Evolutionary conservation across 2,888 invertebrate genomes (phyloP).

Genomic region (Andrena chrysosceles): DNA sequence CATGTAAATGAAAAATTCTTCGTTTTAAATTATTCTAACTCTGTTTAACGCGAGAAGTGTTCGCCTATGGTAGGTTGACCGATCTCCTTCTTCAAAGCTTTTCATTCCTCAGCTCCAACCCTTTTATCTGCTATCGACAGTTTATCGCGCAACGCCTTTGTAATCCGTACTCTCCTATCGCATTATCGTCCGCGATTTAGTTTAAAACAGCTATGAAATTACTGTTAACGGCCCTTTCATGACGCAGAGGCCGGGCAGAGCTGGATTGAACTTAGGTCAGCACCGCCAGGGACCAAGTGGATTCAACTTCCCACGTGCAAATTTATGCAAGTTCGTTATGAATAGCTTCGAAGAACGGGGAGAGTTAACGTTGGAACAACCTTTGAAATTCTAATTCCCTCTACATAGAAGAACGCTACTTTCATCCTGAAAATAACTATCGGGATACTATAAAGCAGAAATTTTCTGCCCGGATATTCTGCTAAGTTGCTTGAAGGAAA

Average conservation of each 20-base stretch:
- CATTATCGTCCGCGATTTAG: constrained; percentile 51
- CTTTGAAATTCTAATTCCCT: not conserved
- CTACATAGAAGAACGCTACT: not conserved
- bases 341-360: not conserved
- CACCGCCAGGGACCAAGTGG: not conserved
- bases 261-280: constrained; percentile 27
- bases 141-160: constrained; percentile 40
- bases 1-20: not conserved
- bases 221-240: constrained; percentile 27
- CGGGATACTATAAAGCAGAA: too few species aligned
- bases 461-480: not conserved
- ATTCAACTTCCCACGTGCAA: constrained; percentile 30
- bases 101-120: constrained; percentile 25
- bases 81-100: constrained; percentile 39
- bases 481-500: too few species aligned
- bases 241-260: constrained; percentile 6
- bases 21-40: constrained; percentile 19
- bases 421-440: not conserved
- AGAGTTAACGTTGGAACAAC: not conserved
- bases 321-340: constrained; percentile 35
- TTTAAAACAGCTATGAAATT: constrained; percentile 43
- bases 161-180: constrained; percentile 18
- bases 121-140: constrained; percentile 41
- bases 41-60: not conserved
- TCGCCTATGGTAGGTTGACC: not conserved